Percentiles rank a stretch among this genome's conserved stretches.
These are phyloP conservation scores for Bos javanicus DNA, from an alignment of 2,113 vertebrate species.

Conservation along the genomic window DNA sequence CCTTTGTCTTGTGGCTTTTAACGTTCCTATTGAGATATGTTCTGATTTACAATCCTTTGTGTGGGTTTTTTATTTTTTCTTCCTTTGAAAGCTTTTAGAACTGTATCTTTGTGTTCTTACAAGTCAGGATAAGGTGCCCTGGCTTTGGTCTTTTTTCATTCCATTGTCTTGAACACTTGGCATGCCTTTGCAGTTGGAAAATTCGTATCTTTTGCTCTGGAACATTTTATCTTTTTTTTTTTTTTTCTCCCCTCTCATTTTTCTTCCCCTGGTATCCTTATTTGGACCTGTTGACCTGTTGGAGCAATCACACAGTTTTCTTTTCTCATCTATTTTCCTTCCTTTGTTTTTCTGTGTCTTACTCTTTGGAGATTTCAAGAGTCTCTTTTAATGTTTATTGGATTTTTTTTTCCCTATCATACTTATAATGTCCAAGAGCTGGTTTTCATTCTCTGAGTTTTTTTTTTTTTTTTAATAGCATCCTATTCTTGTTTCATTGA, in stretches of 20 bases:
- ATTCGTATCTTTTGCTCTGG: background rate
- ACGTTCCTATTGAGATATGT: background rate
- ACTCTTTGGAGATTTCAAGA: background rate
- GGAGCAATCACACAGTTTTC: background rate
- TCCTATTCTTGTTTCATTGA: slow-evolving; percentile 16
- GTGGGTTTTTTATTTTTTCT: background rate
- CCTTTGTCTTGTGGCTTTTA: slow-evolving; percentile 1
- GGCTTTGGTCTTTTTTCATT: background rate
- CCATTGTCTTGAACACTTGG: background rate
- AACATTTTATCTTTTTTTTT: background rate
- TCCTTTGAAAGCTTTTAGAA: background rate
- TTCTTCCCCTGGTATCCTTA: background rate
- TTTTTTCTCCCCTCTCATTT: background rate
- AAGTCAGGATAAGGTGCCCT: background rate
- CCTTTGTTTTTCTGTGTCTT: background rate
- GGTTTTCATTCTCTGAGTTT: background rate
- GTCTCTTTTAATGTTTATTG: background rate
- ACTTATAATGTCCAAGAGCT: background rate
- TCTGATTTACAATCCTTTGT: background rate
- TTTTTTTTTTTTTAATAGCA: background rate
- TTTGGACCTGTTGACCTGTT: background rate
- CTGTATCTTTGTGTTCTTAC: background rate
- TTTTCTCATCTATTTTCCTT: background rate
- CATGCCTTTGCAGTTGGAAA: slow-evolving; percentile 10
- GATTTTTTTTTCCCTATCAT: background rate